Evolutionary conservation across 1,140 invertebrate genomes (phyloP).

Genomic region (Cherax quadricarinatus): DNA sequence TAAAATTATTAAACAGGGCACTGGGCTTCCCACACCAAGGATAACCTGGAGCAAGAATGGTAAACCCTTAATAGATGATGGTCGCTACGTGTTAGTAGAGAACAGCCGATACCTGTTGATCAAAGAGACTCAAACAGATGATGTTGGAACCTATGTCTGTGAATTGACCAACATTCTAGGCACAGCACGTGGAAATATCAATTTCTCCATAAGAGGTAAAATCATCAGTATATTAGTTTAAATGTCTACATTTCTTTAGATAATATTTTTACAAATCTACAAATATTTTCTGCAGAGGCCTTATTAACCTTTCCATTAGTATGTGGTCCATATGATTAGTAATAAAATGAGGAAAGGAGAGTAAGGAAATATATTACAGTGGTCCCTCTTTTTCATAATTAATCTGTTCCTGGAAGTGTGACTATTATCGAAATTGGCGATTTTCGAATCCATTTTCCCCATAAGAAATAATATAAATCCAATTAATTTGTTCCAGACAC

Average conservation of each 20-base stretch:
- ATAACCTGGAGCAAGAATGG: conserved; percentile 94
- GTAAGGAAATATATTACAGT: too few relatives aligned
- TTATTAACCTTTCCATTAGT: too few relatives aligned
- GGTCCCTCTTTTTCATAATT: too few relatives aligned
- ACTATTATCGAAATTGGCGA: too few relatives aligned
- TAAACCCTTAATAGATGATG: conserved; percentile 83
- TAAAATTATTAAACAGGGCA: conserved; percentile 73
- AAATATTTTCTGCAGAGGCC: too few relatives aligned
- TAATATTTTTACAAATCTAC: background rate
- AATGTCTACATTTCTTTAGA: background rate
- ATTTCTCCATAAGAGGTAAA: conserved; percentile 80
- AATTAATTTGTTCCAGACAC: too few relatives aligned
- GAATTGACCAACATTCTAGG: conserved; percentile 91
- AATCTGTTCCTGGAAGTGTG: too few relatives aligned
- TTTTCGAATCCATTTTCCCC: too few relatives aligned
- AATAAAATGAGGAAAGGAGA: too few relatives aligned
- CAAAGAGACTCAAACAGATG: conserved; percentile 84
- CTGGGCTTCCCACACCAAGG: conserved; percentile 89
- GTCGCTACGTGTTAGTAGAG: conserved; percentile 89
- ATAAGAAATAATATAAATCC: too few relatives aligned
- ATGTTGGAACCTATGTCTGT: conserved; percentile 93
- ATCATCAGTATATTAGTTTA: conserved; percentile 1
- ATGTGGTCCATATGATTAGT: too few relatives aligned
- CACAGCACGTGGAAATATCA: conserved; percentile 77
- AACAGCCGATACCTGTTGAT: conserved; percentile 93